phyloP scores from a whole-genome alignment of 2,797 vertebrate genomes.

The Eleutherodactylus coqui region DNA sequence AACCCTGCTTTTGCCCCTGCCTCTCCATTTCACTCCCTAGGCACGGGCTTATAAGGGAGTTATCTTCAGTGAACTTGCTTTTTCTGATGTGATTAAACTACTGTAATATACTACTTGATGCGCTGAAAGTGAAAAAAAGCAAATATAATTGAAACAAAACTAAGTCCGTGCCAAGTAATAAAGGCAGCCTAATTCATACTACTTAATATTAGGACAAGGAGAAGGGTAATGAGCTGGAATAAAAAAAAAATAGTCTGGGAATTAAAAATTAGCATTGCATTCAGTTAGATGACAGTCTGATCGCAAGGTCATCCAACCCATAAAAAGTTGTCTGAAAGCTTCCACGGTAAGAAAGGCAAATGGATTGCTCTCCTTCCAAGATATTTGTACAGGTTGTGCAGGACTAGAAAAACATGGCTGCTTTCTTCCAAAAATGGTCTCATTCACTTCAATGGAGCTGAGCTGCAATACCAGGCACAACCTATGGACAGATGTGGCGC shows the following conservation, averaged over 20 bases:
- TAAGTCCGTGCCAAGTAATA: background rate
- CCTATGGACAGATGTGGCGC: too few relatives aligned
- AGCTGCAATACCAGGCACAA: too few relatives aligned
- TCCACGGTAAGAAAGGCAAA: background rate
- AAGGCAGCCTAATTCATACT: background rate
- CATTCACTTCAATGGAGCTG: too few relatives aligned
- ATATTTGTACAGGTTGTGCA: background rate
- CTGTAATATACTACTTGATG: too few relatives aligned
- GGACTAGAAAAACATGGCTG: background rate
- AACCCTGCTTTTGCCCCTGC: too few relatives aligned
- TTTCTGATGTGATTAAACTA: too few relatives aligned
- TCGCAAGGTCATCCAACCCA: conserved; percentile 39
- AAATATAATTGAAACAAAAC: background rate
- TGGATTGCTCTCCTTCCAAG: background rate
- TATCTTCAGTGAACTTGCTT: too few relatives aligned
- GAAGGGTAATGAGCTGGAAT: conserved; percentile 21
- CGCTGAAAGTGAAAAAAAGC: too few relatives aligned
- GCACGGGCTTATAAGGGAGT: too few relatives aligned
- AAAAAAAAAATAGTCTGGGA: conserved; percentile 7
- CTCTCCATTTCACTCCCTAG: too few relatives aligned
- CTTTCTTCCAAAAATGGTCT: background rate
- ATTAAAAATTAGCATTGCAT: background rate
- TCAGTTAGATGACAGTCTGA: background rate
- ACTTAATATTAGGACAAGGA: background rate
- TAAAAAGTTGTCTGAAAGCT: background rate